Conservation (phyloP, 2,113 vertebrate genomes). For the Delphinapterus leucas region DNA sequence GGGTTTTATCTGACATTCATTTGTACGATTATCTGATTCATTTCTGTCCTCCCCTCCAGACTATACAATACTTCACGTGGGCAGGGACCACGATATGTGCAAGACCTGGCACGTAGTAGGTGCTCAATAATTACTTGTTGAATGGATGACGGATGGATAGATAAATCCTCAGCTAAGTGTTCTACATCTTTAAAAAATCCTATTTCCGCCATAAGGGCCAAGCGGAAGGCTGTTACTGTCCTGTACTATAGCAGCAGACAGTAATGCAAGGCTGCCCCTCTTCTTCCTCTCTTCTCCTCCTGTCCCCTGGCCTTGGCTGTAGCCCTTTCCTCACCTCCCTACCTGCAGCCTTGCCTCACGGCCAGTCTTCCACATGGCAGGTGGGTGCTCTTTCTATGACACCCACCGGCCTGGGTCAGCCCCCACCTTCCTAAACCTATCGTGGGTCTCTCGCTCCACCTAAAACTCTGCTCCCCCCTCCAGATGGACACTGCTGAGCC, state of each 20-base stretch:
- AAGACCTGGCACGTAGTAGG: background rate
- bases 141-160: background rate
- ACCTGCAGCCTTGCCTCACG: background rate
- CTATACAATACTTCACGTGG: background rate
- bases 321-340: background rate
- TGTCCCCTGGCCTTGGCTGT: background rate
- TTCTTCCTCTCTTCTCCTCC: background rate
- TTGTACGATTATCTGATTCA: background rate
- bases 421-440: background rate
- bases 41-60: background rate
- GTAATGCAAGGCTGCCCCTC: background rate
- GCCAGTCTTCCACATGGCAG: background rate
- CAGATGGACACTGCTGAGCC: background rate
- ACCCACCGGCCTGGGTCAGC: rapidly evolving
- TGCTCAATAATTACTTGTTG: background rate
- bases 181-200: background rate
- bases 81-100: background rate
- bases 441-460: rapidly evolving
- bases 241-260: rapidly evolving
- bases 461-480: background rate
- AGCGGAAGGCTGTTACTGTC: background rate
- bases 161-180: background rate
- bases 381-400: background rate
- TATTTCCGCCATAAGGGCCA: background rate
- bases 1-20: background rate